phyloP scores from a whole-genome alignment of 2,797 vertebrate species.

The Schizopygopsis malacanthus region DNA sequence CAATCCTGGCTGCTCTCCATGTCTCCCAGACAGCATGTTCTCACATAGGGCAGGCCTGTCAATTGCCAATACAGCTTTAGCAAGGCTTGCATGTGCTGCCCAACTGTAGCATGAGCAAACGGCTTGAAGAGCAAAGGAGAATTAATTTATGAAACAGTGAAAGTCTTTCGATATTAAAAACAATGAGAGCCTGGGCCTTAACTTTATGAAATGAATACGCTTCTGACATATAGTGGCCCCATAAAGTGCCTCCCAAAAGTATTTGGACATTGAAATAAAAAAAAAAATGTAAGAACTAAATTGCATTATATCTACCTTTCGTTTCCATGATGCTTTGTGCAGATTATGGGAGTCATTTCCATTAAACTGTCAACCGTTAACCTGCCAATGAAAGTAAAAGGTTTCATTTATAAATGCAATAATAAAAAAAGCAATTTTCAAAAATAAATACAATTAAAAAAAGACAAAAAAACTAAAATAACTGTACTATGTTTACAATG shows the following conservation, averaged over 20 bases:
- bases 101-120: slow-evolving; percentile 30
- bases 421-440: neutral
- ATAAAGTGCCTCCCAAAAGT: neutral
- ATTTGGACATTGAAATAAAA: neutral
- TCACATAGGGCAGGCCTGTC: slow-evolving; percentile 44
- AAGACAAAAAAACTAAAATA: neutral
- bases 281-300: neutral
- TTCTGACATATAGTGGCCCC: neutral
- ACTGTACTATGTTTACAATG: too few relatives aligned
- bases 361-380: neutral
- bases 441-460: neutral
- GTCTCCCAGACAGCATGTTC: slow-evolving; percentile 44
- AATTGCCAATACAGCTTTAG: slow-evolving; percentile 42
- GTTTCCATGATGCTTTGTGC: neutral
- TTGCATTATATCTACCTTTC: neutral
- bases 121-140: slow-evolving; percentile 20
- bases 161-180: slow-evolving; percentile 2
- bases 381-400: neutral
- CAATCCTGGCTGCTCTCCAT: slow-evolving; percentile 44
- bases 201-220: neutral
- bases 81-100: slow-evolving; percentile 40
- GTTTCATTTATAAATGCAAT: neutral
- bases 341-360: neutral
- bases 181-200: neutral
- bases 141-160: slow-evolving; percentile 27